Percentiles rank a stretch among this genome's conserved stretches.
Evolutionary conservation across 92 coral and sea anemone genomes (phyloP).

Genomic region (Palythoa grandiflora): DNA sequence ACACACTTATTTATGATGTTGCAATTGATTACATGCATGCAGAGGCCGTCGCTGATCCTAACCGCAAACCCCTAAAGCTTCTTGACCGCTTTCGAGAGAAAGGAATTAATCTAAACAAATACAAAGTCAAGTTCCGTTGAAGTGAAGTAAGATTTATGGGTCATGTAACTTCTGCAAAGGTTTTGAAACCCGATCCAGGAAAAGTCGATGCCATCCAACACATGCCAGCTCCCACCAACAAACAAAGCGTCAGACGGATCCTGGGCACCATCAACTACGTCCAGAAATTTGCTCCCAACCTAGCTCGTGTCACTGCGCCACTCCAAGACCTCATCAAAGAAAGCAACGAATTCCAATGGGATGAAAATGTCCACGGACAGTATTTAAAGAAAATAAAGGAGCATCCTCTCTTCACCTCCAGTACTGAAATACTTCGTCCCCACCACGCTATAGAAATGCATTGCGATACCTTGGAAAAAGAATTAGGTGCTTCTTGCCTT

Average conservation of each 20-base stretch:
- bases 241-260: constrained; percentile 1
- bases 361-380: constrained; percentile 9
- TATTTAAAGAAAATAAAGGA: background rate
- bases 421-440: constrained; percentile 44
- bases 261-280: constrained; percentile 22
- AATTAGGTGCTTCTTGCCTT: constrained; percentile 16
- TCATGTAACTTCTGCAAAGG: background rate
- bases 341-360: constrained; percentile 29
- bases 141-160: constrained; percentile 6
- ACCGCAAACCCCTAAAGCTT: constrained; percentile 28
- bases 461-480: constrained; percentile 24
- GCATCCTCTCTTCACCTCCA: constrained; percentile 10
- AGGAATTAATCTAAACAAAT: constrained; percentile 18
- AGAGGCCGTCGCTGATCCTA: constrained; percentile 34
- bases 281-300: background rate
- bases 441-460: background rate
- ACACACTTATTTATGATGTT: constrained; percentile 37
- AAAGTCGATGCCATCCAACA: constrained; percentile 13
- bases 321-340: constrained; percentile 31
- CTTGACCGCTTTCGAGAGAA: constrained; percentile 19
- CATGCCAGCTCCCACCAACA: background rate
- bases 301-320: constrained; percentile 14
- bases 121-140: constrained; percentile 19
- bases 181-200: constrained; percentile 5
- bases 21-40: constrained; percentile 13